Evolutionary conservation across 2,113 vertebrate species (phyloP).

Genomic region (Rhipidura dahli): DNA sequence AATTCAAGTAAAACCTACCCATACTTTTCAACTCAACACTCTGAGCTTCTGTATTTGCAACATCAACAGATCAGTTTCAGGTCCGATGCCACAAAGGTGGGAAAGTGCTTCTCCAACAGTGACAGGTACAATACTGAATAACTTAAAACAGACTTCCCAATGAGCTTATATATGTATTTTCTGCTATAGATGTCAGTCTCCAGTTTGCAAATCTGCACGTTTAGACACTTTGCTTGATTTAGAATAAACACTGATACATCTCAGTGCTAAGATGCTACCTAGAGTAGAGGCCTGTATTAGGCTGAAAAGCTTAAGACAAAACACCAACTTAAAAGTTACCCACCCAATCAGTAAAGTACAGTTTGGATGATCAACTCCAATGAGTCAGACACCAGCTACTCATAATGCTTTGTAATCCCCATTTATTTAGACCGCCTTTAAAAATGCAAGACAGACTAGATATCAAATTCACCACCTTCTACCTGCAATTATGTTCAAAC

Average conservation of each 20-base stretch:
- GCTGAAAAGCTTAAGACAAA: neutral
- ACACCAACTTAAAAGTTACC: neutral
- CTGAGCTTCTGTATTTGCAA: neutral
- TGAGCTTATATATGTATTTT: neutral
- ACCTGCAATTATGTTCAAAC: neutral
- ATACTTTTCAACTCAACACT: neutral
- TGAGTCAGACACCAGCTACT: neutral
- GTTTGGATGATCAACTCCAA: neutral
- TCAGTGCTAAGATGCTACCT: neutral
- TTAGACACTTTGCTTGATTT: neutral
- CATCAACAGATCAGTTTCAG: neutral
- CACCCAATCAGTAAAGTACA: neutral
- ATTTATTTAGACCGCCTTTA: neutral
- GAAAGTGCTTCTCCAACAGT: neutral
- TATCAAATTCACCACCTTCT: neutral
- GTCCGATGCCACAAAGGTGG: neutral
- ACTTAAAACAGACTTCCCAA: neutral
- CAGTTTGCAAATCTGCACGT: neutral
- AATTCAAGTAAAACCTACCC: neutral
- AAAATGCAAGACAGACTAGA: neutral
- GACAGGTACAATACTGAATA: neutral
- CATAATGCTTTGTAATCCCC: neutral
- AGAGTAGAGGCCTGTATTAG: neutral
- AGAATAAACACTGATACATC: neutral
- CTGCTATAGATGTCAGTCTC: neutral